phyloP scores from a whole-genome alignment of 2,888 invertebrate species.

The Silvanus unidentatus region DNA sequence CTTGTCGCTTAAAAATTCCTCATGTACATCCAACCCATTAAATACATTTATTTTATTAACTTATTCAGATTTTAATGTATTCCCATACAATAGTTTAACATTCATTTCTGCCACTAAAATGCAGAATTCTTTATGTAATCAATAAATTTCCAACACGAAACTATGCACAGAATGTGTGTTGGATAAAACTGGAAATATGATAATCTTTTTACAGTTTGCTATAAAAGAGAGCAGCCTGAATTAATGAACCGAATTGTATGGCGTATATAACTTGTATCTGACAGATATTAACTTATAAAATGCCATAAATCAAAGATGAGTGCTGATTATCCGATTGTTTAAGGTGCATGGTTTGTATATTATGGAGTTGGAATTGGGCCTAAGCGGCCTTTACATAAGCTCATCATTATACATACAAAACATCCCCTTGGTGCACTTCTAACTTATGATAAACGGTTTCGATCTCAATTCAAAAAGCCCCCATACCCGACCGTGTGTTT shows the following conservation, averaged over 20 bases:
- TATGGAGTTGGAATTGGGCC: slow-evolving; percentile 7
- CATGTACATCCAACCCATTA: too few relatives aligned
- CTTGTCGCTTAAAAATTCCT: slow-evolving; percentile 13
- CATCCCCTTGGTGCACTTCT: slow-evolving; percentile 4
- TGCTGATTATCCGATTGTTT: slow-evolving; percentile 40
- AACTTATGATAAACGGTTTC: slow-evolving; percentile 29
- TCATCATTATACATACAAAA: slow-evolving; percentile 11
- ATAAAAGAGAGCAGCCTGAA: slow-evolving; percentile 22
- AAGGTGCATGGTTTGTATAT: slow-evolving; percentile 18
- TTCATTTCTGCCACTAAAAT: too few relatives aligned
- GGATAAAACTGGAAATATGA: too few relatives aligned
- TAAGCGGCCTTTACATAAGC: slow-evolving; percentile 4
- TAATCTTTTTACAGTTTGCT: slow-evolving; percentile 32
- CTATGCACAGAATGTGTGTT: too few relatives aligned
- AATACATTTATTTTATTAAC: too few relatives aligned
- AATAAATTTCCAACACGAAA: too few relatives aligned
- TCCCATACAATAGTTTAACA: too few relatives aligned
- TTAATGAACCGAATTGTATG: slow-evolving; percentile 39
- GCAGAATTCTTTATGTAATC: too few relatives aligned
- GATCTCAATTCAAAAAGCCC: slow-evolving; percentile 31
- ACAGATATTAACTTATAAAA: slow-evolving; percentile 42
- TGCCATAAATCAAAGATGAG: slow-evolving; percentile 37
- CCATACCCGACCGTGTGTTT: slow-evolving; percentile 23
- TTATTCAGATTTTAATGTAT: too few relatives aligned
- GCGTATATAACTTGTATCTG: slow-evolving; percentile 39